Conservation (phyloP, 2,888 invertebrate species). For the Carabus problematicus region DNA sequence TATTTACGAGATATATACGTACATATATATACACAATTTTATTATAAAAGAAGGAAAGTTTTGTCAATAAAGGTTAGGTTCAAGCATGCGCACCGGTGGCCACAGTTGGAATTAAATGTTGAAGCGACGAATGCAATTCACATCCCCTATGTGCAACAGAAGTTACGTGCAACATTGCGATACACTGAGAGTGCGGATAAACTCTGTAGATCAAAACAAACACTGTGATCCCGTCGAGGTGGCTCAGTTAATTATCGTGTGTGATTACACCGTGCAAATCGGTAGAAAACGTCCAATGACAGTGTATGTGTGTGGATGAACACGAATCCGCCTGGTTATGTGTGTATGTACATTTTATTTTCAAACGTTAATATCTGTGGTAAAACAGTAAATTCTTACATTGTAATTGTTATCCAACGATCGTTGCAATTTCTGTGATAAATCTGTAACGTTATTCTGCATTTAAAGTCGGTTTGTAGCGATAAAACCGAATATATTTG, state of each 20-base stretch:
- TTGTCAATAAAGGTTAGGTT: constrained; percentile 45
- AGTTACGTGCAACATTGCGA: constrained; percentile 39
- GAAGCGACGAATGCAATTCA: constrained; percentile 25
- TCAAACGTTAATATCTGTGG: constrained; percentile 50
- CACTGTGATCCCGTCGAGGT: neutral
- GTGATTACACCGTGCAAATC: too few relatives aligned
- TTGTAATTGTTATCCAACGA: constrained; percentile 97
- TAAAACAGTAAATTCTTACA: constrained; percentile 73
- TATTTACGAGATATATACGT: too few relatives aligned
- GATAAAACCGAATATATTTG: constrained; percentile 60
- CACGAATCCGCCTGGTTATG: constrained; percentile 29
- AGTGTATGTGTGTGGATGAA: neutral
- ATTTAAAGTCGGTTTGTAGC: constrained; percentile 69
- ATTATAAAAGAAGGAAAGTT: constrained; percentile 27
- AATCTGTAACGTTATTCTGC: constrained; percentile 85
- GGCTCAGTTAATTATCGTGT: neutral
- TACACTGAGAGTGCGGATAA: neutral
- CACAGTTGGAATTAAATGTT: too few relatives aligned
- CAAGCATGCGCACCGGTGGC: constrained; percentile 40
- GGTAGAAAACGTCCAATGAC: neutral
- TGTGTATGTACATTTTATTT: constrained; percentile 14
- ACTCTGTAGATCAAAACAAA: neutral
- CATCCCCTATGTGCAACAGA: constrained; percentile 25
- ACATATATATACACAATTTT: too few relatives aligned
- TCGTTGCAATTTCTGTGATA: constrained; percentile 95